Evolutionary conservation across 2,113 vertebrate genomes (phyloP), one percentile per base, ranked within the genome.

Genomic region (Apodemus sylvaticus): DNA sequence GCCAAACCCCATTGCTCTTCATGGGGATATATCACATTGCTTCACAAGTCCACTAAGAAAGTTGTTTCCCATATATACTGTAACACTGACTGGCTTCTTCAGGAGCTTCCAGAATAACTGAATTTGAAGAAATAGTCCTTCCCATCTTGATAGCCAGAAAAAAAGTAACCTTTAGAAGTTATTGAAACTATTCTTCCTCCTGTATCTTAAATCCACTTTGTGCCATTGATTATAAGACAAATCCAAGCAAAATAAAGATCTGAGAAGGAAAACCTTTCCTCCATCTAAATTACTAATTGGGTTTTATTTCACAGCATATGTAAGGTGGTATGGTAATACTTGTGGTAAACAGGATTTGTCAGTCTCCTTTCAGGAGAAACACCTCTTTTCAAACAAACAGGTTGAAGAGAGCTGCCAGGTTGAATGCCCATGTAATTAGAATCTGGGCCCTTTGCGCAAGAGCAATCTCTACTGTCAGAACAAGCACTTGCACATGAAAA

Each of bases 301-400:
- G 51, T 60, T 95, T 81, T 91, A 71, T 94, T 88, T 97, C 24
- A 90, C 3, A 90, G 79, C 17, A 70, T 91, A 90, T 55, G 29
- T 19, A 86, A 95, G 74, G 86, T 42, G 22, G 26, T 64, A 39
- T 58, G 42, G 42, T 62, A 39, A 89, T 19, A 89, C 39, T 93
- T 93, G 11, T 51, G 12, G 85, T 66, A 53, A 86, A 89, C 14
- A 86, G 82, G 62, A 90, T 48, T 42, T 82, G 66, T 51, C 87
- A 95, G 93, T 3, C 10, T 66, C 29, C 64, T 66, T 10, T 66
- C 10, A 66, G 64, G 6, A 91, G 34, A 93, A 64, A 91, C 39
- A 82, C 10, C 16, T 60, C 39, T 70, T 51, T 13, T 86, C 55
- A 70, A 1, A 79, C 55, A 36, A 92, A 86, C 64, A 89, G 53